Evolutionary conservation across 2,888 invertebrate genomes (phyloP).

Genomic region (Leptinotarsa rubiginosa): DNA sequence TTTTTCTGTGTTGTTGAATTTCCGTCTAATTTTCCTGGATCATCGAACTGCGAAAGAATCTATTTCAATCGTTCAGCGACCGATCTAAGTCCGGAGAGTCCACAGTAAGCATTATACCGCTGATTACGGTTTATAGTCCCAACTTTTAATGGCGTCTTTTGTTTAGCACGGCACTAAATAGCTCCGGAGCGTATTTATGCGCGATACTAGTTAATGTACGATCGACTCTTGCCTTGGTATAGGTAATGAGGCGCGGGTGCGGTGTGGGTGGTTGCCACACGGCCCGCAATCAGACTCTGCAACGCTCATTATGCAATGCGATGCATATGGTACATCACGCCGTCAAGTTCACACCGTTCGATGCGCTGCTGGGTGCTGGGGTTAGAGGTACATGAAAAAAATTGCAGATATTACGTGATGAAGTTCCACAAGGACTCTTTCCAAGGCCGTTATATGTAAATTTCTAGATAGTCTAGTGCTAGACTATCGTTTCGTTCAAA

Average conservation of each 20-base stretch:
- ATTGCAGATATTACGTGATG: neutral
- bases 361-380: neutral
- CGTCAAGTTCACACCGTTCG: conserved; percentile 16
- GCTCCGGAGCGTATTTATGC: conserved; percentile 61
- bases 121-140: conserved; percentile 62
- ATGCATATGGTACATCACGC: conserved; percentile 19
- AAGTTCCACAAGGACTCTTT: too few species aligned
- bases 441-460: too few species aligned
- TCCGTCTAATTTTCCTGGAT: neutral
- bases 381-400: neutral
- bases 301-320: conserved; percentile 26
- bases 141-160: conserved; percentile 63
- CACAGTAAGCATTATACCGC: conserved; percentile 53
- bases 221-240: conserved; percentile 54
- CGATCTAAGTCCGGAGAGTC: conserved; percentile 22
- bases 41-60: neutral
- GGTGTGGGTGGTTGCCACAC: conserved; percentile 58
- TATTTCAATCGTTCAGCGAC: conserved; percentile 9
- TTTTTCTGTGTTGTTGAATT: neutral
- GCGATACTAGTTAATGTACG: conserved; percentile 59
- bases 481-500: too few species aligned
- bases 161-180: conserved; percentile 63
- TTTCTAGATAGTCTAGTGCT: too few species aligned
- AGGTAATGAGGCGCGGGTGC: conserved; percentile 61
- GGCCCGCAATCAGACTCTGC: conserved; percentile 42